Evolutionary conservation across 2,797 vertebrate species (phyloP).

Genomic region (Rhyacichthys aspro): DNA sequence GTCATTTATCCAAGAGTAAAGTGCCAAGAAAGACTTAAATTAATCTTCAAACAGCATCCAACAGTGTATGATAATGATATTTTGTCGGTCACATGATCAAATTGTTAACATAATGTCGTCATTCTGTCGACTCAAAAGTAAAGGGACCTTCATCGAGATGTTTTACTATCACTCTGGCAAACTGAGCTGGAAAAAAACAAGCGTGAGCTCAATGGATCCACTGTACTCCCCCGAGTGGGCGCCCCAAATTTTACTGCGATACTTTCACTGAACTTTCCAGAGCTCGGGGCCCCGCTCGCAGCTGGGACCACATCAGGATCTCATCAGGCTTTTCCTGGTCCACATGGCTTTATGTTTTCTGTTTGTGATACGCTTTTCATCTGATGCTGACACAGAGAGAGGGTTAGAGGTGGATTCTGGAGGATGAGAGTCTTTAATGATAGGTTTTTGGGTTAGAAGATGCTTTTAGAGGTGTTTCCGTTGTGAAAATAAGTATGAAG

Average conservation of each 20-base stretch:
- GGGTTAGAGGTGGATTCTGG: neutral
- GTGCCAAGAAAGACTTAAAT: no score
- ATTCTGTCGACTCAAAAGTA: constrained; percentile 6
- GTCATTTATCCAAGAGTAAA: no score
- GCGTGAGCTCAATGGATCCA: constrained; percentile 51
- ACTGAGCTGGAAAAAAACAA: constrained; percentile 38
- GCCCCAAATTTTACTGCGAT: constrained; percentile 66
- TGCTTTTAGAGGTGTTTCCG: no score
- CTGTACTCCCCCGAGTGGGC: constrained; percentile 52
- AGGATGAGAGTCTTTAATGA: neutral
- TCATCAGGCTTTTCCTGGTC: constrained; percentile 55
- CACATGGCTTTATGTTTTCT: constrained; percentile 24
- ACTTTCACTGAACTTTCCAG: constrained; percentile 70
- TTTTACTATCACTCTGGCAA: constrained; percentile 35
- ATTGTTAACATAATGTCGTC: no score
- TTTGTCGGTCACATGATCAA: no score
- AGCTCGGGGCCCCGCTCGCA: constrained; percentile 50
- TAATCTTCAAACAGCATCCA: no score
- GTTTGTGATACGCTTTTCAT: constrained; percentile 16
- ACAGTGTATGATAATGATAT: no score
- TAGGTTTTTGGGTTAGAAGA: neutral
- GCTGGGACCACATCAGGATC: constrained; percentile 70
- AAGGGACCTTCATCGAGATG: constrained; percentile 21
- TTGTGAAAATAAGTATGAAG: no score
- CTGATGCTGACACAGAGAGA: constrained; percentile 12